A percentile compares a stretch with the other conserved stretches of the same genome.
These are phyloP conservation scores for Puma concolor DNA, from an alignment of 2,113 vertebrate genomes.

Conservation along the genomic window DNA sequence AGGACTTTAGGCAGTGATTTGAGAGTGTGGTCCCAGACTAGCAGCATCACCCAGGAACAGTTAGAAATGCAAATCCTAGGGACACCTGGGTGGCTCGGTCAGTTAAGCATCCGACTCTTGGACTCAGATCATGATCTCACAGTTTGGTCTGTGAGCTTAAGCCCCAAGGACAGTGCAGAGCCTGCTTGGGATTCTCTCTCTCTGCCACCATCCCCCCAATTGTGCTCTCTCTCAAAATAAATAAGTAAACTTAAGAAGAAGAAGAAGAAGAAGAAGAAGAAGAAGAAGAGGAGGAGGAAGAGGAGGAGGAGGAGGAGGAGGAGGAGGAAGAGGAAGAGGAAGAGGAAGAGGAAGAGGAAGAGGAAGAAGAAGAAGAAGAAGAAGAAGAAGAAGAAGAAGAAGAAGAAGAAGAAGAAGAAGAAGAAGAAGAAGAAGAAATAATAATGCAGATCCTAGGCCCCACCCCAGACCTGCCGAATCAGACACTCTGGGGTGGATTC, in stretches of 20 bases:
- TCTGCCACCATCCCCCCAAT: no score
- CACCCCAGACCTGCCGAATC: neutral
- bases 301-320: no score
- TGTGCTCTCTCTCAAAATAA: no score
- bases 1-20: neutral
- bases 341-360: fast-evolving
- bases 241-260: no score
- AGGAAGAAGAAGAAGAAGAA: fast-evolving
- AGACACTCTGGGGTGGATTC: neutral
- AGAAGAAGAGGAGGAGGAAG: fast-evolving
- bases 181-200: no score
- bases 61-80: neutral
- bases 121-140: no score
- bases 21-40: neutral
- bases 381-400: fast-evolving
- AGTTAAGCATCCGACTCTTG: no score
- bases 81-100: no score
- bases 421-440: neutral
- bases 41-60: neutral
- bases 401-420: no score
- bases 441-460: neutral
- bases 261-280: no score
- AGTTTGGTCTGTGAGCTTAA: no score
- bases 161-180: no score
- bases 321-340: fast-evolving